Evolutionary conservation across 1,140 invertebrate genomes (phyloP).

Genomic region (Grapholita molesta): DNA sequence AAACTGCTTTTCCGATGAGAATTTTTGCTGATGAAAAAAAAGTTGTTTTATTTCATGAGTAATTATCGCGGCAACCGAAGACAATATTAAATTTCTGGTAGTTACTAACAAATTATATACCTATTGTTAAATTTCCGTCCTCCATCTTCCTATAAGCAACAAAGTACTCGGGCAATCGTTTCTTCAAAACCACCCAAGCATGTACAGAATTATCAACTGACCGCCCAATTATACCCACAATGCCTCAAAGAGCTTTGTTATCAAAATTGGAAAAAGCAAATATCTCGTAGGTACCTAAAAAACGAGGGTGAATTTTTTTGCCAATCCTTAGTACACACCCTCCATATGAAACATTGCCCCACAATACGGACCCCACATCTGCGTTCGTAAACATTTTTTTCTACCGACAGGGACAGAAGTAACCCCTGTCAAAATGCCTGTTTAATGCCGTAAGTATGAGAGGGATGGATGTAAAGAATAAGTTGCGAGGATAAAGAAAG

Average conservation of each 20-base stretch:
- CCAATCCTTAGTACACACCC: constrained; percentile 66
- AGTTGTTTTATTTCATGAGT: too few relatives aligned
- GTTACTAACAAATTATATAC: neutral
- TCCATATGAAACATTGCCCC: constrained; percentile 74
- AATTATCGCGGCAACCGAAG: too few relatives aligned
- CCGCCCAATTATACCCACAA: neutral
- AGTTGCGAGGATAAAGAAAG: constrained; percentile 74
- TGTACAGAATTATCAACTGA: constrained; percentile 2
- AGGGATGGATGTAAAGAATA: constrained; percentile 65
- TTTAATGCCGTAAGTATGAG: constrained; percentile 30
- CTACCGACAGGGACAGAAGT: constrained; percentile 45
- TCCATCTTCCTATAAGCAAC: neutral
- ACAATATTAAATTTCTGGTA: too few relatives aligned
- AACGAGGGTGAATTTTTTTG: constrained; percentile 70
- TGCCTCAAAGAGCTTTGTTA: constrained; percentile 59
- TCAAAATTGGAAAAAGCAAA: constrained; percentile 71
- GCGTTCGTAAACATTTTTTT: constrained; percentile 71
- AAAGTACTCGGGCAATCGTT: neutral
- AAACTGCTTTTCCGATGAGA: too few relatives aligned
- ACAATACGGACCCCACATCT: constrained; percentile 63
- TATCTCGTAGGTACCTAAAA: constrained; percentile 69
- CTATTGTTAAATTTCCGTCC: neutral
- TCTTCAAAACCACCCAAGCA: neutral
- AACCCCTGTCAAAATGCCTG: constrained; percentile 33
- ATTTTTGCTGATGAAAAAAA: too few relatives aligned